phyloP scores from a whole-genome alignment of 1,140 invertebrate genomes.

The Chironomus tepperi region DNA sequence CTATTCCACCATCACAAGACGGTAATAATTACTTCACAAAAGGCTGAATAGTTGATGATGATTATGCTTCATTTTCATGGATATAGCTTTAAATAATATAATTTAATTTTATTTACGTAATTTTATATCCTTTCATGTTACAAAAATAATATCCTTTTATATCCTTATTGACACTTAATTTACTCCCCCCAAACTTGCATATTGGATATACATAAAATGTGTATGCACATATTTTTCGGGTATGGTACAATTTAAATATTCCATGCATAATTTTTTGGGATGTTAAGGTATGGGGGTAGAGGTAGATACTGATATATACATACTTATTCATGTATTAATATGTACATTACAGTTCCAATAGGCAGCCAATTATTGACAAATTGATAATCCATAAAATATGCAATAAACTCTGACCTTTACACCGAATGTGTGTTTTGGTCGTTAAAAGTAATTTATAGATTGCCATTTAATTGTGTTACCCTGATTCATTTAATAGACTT shows the following conservation, averaged over 20 bases:
- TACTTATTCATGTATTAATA: no score
- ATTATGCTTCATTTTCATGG: no score
- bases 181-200: neutral
- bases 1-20: neutral
- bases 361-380: constrained; percentile 19
- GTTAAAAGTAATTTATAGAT: constrained; percentile 22
- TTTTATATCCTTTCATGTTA: neutral
- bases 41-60: no score
- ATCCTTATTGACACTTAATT: neutral
- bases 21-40: neutral
- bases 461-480: constrained; percentile 12
- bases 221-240: no score
- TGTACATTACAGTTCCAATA: neutral
- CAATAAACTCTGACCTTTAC: constrained; percentile 22
- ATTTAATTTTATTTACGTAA: neutral
- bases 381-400: constrained; percentile 23
- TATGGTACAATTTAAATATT: neutral
- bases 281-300: no score
- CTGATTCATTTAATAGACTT: constrained; percentile 8
- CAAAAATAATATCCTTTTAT: neutral
- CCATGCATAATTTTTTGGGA: neutral
- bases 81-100: no score
- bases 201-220: no score
- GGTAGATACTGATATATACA: no score
- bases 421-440: constrained; percentile 16